Base-by-base conservation (phyloP, 2,797 vertebrate species). In the Schizopygopsis pylzovi region DNA sequence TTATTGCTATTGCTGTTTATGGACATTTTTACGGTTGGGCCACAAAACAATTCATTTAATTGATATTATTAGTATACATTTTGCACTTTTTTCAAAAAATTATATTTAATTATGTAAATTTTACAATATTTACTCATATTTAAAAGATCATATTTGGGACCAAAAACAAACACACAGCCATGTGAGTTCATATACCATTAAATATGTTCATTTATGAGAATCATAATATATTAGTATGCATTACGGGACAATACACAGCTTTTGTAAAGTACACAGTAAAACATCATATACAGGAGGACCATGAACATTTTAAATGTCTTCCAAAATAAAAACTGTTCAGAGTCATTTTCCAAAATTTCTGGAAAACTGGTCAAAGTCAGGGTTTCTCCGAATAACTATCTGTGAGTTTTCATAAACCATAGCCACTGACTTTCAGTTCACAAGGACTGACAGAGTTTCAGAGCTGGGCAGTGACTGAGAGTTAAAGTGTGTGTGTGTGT, bases 161-260 rank as follows among this genome's bases (percentile, higher is more conserved):
- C 63, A 95, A 88, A 71, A 81, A 89, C 49, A 89, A 86, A 92
- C 92, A 93, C 95, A 93, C 93, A 90, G 96, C 95, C 93, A 95
- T 96, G 96, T 95, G 91, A 95, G 95, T 95, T 95, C 94, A 96
- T 94, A 93, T 96, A 96, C 97, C 96, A 98, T 99, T 99, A 99
- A 99, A 99, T 99, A 99, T 98, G 98, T 99, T 98, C 97, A 97
- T 98, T 98, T 98, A 97, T 97, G 97, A 98, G 98, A 97, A 97
- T 97, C 96, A 97, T 97, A 97, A 99, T 99, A 99, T 99, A 99
- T 99, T 99, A 99, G 98, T 99, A 98, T 96, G 96, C 94, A 96
- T 97, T 95, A 97, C 96, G 96, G 95, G 96, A 97, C 96, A 97
- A 92, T 91, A 97, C 96, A 96, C 94, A 87, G 94, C 95, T 95